These are phyloP conservation scores for Acomys russatus DNA, from an alignment of 2,797 vertebrate species.

Conservation along the genomic window DNA sequence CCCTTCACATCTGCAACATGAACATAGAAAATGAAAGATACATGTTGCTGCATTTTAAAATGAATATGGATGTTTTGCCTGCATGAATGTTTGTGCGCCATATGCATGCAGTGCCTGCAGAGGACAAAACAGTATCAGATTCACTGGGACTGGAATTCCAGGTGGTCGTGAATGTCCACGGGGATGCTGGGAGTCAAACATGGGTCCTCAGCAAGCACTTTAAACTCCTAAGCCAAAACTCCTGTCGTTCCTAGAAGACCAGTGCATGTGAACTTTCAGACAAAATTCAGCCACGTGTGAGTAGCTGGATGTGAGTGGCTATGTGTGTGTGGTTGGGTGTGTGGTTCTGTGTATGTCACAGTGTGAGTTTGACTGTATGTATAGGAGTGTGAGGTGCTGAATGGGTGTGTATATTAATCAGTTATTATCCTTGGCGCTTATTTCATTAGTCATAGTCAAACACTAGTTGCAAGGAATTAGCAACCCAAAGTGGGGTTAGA, in stretches of 20 bases:
- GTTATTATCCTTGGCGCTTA: slow-evolving; percentile 24
- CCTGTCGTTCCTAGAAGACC: background rate
- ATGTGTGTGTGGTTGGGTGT: background rate
- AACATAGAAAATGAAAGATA: background rate
- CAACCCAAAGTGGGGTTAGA: background rate
- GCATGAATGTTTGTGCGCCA: too few species aligned
- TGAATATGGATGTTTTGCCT: too few species aligned
- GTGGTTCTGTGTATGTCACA: background rate
- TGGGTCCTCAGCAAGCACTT: background rate
- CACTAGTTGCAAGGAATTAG: slow-evolving; percentile 7
- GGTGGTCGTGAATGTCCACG: background rate
- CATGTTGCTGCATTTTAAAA: background rate
- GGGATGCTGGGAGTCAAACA: background rate
- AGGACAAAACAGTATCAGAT: too few species aligned
- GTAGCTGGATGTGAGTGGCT: background rate
- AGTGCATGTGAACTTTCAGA: background rate
- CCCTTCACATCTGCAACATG: background rate
- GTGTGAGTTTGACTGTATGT: background rate
- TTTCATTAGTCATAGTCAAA: slow-evolving; percentile 42
- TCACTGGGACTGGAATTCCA: background rate
- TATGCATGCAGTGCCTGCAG: background rate
- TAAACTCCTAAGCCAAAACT: background rate
- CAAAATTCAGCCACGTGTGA: background rate
- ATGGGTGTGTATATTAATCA: slow-evolving; percentile 11
- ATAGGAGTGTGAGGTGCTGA: background rate